Base-by-base conservation (phyloP, 2,888 invertebrate genomes). In the Eupithecia abbreviata region DNA sequence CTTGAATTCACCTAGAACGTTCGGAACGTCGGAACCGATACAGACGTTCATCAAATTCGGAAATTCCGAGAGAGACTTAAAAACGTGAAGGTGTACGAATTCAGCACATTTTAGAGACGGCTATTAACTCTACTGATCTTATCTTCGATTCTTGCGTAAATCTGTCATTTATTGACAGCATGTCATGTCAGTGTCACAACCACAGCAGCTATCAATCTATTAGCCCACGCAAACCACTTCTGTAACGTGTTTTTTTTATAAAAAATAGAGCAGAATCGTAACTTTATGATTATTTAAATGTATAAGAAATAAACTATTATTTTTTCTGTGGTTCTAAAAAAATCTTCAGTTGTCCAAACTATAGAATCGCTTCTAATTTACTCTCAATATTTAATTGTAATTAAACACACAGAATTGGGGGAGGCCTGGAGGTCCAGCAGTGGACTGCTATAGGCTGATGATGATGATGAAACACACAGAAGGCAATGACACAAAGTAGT, bases 181-280 rank as follows among this genome's bases (percentile, higher is more conserved):
- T 72, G 74, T 74, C 74, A 72, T 43, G 45, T 77, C 74, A 72
- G 43, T 74, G 77, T 74, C 72, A 74, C 77, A 77, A 74, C 65
- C 72, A 72, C 74, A 74, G 65, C 69, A 77, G 69, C 67, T 67
- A 74, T 70, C 74, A 77, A 77, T 77, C 72, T 45, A 47, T 47
- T 68, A 15, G 69, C 77, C 74, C 77, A 77, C 77, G 69, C 42
- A 51, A 58, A 69, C 49, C 69, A 45, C 67, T 45, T 18, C 47
- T 68, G 45, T n/a, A 7, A 45, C 12, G 43, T 67, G 43, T 43
- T 12, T 69, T 47, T 68, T 68, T 42, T 47, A 69, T 66, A 66
- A 42, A 18, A 69, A 47, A 69, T 68, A 68, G n/a, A 68, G 68
- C 68, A 68, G 43, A 68, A 18, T 68, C 13, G 42, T 42, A 66